phyloP scores from a whole-genome alignment of 2,797 vertebrate genomes.

The Parotocinclus haroldoi region DNA sequence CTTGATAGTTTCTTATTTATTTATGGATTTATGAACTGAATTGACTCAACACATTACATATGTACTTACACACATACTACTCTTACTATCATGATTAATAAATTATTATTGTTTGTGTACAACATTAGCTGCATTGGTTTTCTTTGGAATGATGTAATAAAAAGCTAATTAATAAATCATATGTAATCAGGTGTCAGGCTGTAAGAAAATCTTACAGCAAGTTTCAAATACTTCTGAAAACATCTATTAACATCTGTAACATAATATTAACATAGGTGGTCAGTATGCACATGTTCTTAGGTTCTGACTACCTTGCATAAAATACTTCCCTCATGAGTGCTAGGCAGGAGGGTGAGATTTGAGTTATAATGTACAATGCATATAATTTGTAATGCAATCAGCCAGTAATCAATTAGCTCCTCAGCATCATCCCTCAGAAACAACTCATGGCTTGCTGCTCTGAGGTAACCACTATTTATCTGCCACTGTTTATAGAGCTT shows the following conservation, averaged over 20 bases:
- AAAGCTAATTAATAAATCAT: too few species aligned
- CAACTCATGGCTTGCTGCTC: constrained; percentile 31
- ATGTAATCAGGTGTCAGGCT: too few species aligned
- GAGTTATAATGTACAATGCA: neutral
- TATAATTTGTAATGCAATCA: constrained; percentile 16
- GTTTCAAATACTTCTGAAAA: constrained; percentile 1
- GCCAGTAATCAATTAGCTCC: constrained; percentile 20
- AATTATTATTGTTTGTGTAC: neutral
- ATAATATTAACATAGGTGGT: constrained; percentile 6
- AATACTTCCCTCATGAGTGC: constrained; percentile 3
- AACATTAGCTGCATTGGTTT: too few species aligned
- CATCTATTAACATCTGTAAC: too few species aligned
- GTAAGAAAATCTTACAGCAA: neutral
- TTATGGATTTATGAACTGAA: too few species aligned
- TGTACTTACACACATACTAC: too few species aligned
- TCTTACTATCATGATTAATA: neutral
- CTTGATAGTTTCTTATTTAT: too few species aligned
- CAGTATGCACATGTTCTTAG: neutral
- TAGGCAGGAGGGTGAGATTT: neutral
- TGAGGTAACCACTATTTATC: constrained; percentile 8
- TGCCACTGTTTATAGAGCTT: constrained; percentile 11
- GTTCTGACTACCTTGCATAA: neutral
- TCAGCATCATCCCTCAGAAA: constrained; percentile 26
- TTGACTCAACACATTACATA: neutral
- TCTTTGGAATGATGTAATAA: too few species aligned